Base-by-base conservation (phyloP, 23 tunicate genomes). In the Phallusia fumigata region DNA sequence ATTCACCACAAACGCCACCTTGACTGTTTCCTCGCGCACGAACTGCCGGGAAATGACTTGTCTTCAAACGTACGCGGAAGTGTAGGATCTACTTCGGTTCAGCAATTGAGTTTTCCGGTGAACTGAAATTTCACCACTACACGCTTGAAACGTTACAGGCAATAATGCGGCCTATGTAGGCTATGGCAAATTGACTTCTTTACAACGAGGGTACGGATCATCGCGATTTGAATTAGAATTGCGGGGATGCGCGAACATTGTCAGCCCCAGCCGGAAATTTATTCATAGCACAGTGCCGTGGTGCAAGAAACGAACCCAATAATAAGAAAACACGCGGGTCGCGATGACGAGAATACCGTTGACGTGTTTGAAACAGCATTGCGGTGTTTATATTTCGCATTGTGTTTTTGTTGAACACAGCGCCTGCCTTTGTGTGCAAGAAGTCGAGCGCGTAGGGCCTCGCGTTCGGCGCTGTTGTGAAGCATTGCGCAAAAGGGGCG, bases 261-360 rank as follows among this genome's bases (percentile, higher is more conserved):
- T n/a, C n/a, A n/a, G n/a, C n/a, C n/a, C n/a, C n/a, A n/a, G n/a
- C 69, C 69, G 69, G 69, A 58, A 24, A 58, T 58, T 58, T 58
- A 58, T 58, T 58, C 69, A 22, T 21, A 58, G 28, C 69, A 2
- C 69, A 13, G 5, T 58, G 26, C 5, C 69, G 16, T 21, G 69
- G 28, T 24, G 28, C 26, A 58, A 22, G 26, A 21, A 58, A 16
- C 69, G 69, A 58, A 58, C 26, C 11, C 3, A 58, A 1, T 58
- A n/a, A n/a, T 51, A 15, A 58, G 28, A 58, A 58, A 58, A 24
- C 28, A 58, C 16, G 13, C 69, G 69, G 69, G 28, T 58, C 3
- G 69, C 69, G 28, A 58, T 24, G 16, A 11, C 26, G 3, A 58
- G 69, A 22, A 24, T 24, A 24, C 16, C 69, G 69, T 24, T 8